Base-by-base conservation (phyloP, 2,888 invertebrate species). In the Timandra comae region DNA sequence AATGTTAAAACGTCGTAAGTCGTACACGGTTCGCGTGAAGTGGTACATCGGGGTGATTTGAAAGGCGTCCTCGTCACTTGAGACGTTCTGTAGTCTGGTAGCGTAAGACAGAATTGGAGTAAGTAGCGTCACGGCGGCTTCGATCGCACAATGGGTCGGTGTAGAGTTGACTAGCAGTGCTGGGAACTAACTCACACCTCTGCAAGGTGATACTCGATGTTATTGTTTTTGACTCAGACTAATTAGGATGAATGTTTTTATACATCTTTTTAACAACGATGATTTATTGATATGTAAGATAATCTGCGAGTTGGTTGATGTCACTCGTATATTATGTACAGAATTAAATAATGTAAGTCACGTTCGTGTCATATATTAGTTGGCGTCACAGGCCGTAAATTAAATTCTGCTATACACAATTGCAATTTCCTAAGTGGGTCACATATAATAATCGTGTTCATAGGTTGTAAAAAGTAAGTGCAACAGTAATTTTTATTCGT, bases 91-190 rank as follows among this genome's bases (percentile, higher is more conserved):
- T 21, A 34, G 69, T 65, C 67, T 67, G 49, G 55, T 29, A 13
- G 38, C 29, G 43, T 52, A 52, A 72, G 79, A 79, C 81, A 80
- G 82, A 85, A 84, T 84, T 84, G 78, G 84, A 85, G 84, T 85
- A 82, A 81, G 84, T 84, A 85, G 81, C 81, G 80, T 80, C 82
- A 82, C 79, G 82, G 74, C 79, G 76, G 75, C 72, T 74, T 74
- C 76, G 77, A 72, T 80, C 77, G 79, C 81, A 84, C 84, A 85
- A 85, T 84, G 66, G 74, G 68, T 64, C 68, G 75, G 74, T 74
- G 78, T 75, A 65, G 73, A 68, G 65, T 70, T 79, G 78, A 66
- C 71, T 81, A 80, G 81, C 81, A 78, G 81, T 79, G 77, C 68
- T 76, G 78, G 67, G 79, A 79, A 75, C 68, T 16, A 46, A 68